phyloP scores from a whole-genome alignment of 2,113 vertebrate genomes.

The Platichthys stellatus region DNA sequence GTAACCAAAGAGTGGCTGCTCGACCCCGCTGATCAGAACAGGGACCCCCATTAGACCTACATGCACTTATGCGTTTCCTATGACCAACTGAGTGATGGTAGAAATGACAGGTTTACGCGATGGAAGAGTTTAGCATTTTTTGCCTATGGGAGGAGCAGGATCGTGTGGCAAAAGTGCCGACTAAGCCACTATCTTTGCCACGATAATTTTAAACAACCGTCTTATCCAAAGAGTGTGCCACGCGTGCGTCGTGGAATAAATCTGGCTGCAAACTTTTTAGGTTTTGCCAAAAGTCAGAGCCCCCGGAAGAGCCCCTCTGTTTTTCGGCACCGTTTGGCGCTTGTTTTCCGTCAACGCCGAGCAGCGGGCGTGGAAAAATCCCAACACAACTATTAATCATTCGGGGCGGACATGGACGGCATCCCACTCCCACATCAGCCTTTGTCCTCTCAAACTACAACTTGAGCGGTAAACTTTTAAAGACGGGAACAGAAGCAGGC shows the following conservation, averaged over 20 bases:
- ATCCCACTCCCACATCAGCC: constrained; percentile 75
- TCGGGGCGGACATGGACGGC: constrained; percentile 78
- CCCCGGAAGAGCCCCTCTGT: constrained; percentile 60
- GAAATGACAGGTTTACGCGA: constrained; percentile 81
- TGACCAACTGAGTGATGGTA: constrained; percentile 79
- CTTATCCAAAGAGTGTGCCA: not conserved
- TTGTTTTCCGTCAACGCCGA: constrained; percentile 79
- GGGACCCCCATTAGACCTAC: constrained; percentile 78
- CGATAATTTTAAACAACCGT: not conserved
- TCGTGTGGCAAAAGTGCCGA: not conserved
- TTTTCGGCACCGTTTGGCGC: constrained; percentile 73
- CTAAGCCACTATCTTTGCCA: not conserved
- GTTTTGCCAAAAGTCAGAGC: constrained; percentile 29
- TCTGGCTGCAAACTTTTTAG: constrained; percentile 3
- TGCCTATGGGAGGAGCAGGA: not conserved
- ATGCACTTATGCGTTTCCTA: constrained; percentile 80
- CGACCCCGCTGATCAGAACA: constrained; percentile 79
- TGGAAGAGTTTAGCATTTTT: constrained; percentile 23
- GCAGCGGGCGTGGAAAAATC: constrained; percentile 79
- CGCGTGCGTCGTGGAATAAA: not conserved
- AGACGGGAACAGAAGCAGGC: constrained; percentile 55
- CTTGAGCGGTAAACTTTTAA: constrained; percentile 75
- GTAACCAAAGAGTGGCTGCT: constrained; percentile 73
- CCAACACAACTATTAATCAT: constrained; percentile 87
- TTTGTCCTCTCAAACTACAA: constrained; percentile 79